Conservation (phyloP, 2,797 vertebrate genomes). For the Bovichtus variegatus region DNA sequence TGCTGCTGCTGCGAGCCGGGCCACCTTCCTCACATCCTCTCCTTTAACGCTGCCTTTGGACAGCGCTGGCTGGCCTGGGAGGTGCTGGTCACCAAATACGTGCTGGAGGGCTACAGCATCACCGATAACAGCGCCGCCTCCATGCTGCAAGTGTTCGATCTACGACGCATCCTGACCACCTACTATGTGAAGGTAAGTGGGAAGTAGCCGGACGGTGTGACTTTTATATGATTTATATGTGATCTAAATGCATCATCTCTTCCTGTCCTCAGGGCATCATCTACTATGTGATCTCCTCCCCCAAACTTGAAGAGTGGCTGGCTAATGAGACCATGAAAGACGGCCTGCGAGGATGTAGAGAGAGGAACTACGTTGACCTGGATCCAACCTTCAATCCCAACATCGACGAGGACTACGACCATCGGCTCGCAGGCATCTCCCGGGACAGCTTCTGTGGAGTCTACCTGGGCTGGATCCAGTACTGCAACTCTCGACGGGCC, state of each 20-base stretch:
- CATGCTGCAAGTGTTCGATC: conserved; percentile 98
- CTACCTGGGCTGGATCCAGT: conserved; percentile 98
- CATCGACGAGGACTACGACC: conserved; percentile 98
- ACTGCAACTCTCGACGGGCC: conserved; percentile 93
- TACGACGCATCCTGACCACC: conserved; percentile 96
- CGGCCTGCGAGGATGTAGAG: conserved; percentile 90
- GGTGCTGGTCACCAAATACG: conserved; percentile 96
- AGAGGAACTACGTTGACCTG: conserved; percentile 96
- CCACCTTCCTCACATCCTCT: conserved; percentile 94
- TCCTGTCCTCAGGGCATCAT: conserved; percentile 91
- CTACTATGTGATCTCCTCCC: conserved; percentile 94
- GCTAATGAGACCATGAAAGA: conserved; percentile 97
- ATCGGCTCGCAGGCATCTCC: conserved; percentile 95
- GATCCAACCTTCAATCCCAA: conserved; percentile 99
- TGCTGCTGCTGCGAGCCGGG: conserved; percentile 99
- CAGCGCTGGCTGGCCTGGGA: conserved; percentile 99
- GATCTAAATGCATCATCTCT: background rate
- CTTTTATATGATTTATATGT: background rate
- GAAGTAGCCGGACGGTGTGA: background rate
- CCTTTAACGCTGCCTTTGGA: conserved; percentile 95
- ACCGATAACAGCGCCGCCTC: conserved; percentile 98
- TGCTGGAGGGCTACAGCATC: conserved; percentile 98
- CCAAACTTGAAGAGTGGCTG: conserved; percentile 97
- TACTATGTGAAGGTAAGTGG: conserved; percentile 95
- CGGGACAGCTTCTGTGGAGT: conserved; percentile 96